A percentile compares a stretch with the other conserved stretches of the same genome.
Evolutionary conservation across 2,797 vertebrate species (phyloP).

Genomic region (Tauraco hartlaubi): DNA sequence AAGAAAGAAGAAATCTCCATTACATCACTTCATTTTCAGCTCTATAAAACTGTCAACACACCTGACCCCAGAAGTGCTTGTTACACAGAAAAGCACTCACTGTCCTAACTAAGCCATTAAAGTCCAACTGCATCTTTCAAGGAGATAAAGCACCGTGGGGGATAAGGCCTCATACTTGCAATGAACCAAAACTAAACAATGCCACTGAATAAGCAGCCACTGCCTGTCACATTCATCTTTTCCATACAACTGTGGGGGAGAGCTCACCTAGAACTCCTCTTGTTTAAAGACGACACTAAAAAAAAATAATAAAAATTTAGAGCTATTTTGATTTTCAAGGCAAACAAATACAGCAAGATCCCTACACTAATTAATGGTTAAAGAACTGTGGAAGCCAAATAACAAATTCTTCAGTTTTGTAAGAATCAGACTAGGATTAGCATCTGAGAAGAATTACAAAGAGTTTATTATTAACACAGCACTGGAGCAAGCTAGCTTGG

Average conservation of each 20-base stretch:
- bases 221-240: background rate
- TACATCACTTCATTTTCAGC: background rate
- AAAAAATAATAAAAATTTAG: background rate
- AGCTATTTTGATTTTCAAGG: background rate
- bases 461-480: slow-evolving; percentile 39
- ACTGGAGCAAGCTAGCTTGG: background rate
- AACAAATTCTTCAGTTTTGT: background rate
- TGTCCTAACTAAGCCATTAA: slow-evolving; percentile 1
- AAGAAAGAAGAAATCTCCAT: background rate
- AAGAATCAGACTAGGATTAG: slow-evolving; percentile 23
- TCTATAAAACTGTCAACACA: background rate
- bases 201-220: background rate
- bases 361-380: slow-evolving; percentile 1
- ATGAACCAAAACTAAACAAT: background rate
- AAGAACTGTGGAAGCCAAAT: slow-evolving; percentile 1
- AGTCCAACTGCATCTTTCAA: background rate
- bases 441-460: slow-evolving; percentile 30
- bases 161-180: background rate
- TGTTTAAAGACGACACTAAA: background rate
- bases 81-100: background rate
- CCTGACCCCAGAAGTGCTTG: background rate
- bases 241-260: background rate
- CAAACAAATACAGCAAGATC: slow-evolving; percentile 3
- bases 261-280: background rate
- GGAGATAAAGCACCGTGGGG: background rate